Percentiles rank a stretch among this genome's conserved stretches.
Evolutionary conservation across 2,113 vertebrate species (phyloP).

Genomic region (Camelus bactrianus): DNA sequence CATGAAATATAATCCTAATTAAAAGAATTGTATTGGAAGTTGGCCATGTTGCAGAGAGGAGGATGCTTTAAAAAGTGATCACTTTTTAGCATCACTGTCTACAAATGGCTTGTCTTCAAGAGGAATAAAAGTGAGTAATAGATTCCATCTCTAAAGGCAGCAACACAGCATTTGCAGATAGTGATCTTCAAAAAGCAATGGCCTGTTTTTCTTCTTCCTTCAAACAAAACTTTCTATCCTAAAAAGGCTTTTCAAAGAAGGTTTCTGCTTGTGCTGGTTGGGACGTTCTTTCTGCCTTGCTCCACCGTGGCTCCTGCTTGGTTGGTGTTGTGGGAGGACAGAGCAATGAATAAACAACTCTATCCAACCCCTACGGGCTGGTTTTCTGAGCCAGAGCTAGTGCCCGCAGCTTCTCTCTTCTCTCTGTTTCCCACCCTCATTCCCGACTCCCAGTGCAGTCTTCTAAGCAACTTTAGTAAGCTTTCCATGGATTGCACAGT

Average conservation of each 20-base stretch:
- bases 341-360: rapidly evolving
- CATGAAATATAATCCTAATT: conserved; percentile 57
- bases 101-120: conserved; percentile 60
- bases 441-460: background rate
- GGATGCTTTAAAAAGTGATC: background rate
- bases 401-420: too few species aligned
- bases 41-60: background rate
- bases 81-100: background rate
- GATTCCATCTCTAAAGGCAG: background rate
- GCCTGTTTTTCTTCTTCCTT: background rate
- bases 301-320: background rate
- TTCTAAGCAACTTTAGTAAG: rapidly evolving
- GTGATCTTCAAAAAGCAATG: background rate
- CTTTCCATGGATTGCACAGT: rapidly evolving
- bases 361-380: too few species aligned
- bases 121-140: background rate
- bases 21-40: conserved; percentile 33
- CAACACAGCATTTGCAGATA: background rate
- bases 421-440: background rate
- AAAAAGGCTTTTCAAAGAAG: background rate
- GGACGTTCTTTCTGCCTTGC: background rate
- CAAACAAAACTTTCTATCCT: background rate
- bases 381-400: background rate
- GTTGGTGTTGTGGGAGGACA: rapidly evolving
- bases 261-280: too few species aligned